These are phyloP conservation scores for Meandrina meandrites DNA, from an alignment of 92 coral and sea anemone genomes.

Conservation along the genomic window DNA sequence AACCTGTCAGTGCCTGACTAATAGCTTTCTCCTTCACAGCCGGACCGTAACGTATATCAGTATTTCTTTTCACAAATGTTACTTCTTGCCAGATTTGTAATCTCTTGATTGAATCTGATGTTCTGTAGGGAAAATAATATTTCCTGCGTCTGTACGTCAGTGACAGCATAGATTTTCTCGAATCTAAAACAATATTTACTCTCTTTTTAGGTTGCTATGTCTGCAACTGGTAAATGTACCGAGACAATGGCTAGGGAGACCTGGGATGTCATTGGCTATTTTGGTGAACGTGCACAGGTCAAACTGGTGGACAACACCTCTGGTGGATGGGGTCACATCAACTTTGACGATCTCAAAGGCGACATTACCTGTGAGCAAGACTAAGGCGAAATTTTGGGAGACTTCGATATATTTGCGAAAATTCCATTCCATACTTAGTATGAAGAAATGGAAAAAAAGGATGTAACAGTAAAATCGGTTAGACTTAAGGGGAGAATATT, in stretches of 20 bases:
- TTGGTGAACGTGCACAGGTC: not conserved
- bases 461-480: not conserved
- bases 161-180: no score
- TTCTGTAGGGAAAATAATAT: no score
- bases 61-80: no score
- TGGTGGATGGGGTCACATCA: not conserved
- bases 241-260: not conserved
- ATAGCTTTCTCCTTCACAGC: no score
- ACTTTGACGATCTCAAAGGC: not conserved
- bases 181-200: no score
- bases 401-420: no score
- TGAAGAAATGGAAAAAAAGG: not conserved
- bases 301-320: not conserved
- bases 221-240: not conserved
- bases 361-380: not conserved
- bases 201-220: not conserved
- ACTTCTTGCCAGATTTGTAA: no score
- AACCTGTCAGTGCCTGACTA: no score
- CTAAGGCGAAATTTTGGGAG: no score
- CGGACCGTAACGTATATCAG: no score
- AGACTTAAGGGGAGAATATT: not conserved
- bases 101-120: no score
- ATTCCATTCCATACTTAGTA: not conserved
- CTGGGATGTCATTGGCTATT: not conserved
- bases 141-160: no score